These are phyloP conservation scores for Vulpes vulpes DNA, from an alignment of 2,113 vertebrate species.

Conservation along the genomic window DNA sequence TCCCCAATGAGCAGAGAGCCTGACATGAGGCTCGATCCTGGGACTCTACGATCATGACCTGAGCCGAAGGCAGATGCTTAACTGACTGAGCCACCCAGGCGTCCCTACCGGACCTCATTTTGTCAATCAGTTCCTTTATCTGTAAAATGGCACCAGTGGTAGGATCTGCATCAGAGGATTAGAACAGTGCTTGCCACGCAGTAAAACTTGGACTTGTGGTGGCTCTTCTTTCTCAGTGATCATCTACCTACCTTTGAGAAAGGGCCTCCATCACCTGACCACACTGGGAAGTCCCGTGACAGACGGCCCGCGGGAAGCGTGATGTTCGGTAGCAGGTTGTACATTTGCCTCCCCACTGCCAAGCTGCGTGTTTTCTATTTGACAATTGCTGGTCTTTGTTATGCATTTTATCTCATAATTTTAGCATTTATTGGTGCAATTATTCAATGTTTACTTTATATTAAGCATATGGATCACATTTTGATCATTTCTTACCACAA, in stretches of 20 bases:
- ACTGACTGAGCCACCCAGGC: no score
- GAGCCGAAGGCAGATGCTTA: no score
- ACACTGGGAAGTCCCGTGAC: accelerated
- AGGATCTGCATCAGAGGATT: neutral
- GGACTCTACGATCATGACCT: no score
- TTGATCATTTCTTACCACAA: constrained; percentile 64
- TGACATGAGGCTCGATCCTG: no score
- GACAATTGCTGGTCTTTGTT: constrained; percentile 35
- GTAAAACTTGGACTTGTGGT: accelerated
- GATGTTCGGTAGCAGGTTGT: accelerated
- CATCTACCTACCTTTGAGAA: neutral
- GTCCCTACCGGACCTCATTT: neutral
- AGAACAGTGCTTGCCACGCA: neutral
- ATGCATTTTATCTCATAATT: neutral
- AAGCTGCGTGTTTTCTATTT: neutral
- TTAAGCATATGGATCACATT: constrained; percentile 71
- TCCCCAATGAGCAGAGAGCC: no score
- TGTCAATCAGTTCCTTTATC: neutral
- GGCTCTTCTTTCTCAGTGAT: neutral
- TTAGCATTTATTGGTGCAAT: constrained; percentile 59
- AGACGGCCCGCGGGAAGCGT: accelerated
- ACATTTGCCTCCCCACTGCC: neutral
- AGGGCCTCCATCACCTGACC: neutral
- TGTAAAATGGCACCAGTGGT: neutral
- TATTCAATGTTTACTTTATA: constrained; percentile 71